Conservation (phyloP, 2,113 vertebrate species). For the Hypanus sabinus region DNA sequence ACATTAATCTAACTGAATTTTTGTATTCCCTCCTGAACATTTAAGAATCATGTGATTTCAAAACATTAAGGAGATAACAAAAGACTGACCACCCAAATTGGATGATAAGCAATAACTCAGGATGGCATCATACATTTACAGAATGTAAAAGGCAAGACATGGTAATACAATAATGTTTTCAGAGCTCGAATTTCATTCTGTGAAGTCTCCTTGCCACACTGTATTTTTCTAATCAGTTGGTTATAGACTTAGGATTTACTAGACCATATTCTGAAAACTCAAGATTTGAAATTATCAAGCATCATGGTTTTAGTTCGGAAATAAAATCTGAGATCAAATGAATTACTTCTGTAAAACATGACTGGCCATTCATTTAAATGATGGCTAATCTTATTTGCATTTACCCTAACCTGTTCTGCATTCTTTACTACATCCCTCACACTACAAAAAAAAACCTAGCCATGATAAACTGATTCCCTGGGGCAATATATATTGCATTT, state of each 20-base stretch:
- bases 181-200: constrained; percentile 8
- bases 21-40: constrained; percentile 12
- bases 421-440: not conserved
- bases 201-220: not conserved
- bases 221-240: not conserved
- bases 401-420: not conserved
- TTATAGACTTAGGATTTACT: not conserved
- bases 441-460: not conserved
- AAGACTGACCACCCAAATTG: not conserved
- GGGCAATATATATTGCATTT: not conserved
- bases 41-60: not conserved
- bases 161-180: constrained; percentile 7
- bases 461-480: not conserved
- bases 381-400: not conserved
- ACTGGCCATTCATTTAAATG: not conserved
- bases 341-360: not conserved
- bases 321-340: not conserved
- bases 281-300: constrained; percentile 5
- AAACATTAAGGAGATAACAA: not conserved
- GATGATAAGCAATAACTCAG: constrained; percentile 1
- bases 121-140: not conserved
- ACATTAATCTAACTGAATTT: not conserved
- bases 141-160: not conserved
- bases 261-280: not conserved
- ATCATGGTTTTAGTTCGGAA: not conserved